These are phyloP conservation scores for Myrmophylax atrothorax DNA, from an alignment of 2,113 vertebrate species.

Conservation along the genomic window DNA sequence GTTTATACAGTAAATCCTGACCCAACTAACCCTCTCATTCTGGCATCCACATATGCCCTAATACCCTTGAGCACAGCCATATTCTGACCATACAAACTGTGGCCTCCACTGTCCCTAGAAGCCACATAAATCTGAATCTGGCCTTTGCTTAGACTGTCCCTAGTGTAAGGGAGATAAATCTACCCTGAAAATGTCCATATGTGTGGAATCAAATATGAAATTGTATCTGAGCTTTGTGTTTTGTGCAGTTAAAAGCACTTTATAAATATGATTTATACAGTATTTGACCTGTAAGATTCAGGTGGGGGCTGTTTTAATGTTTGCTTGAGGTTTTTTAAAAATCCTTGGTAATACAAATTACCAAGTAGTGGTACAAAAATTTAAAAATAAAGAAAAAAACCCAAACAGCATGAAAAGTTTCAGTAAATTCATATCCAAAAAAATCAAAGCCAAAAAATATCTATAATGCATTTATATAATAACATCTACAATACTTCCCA, in stretches of 20 bases:
- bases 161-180: not conserved
- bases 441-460: constrained; percentile 8
- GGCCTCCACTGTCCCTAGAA: not conserved
- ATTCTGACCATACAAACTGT: not conserved
- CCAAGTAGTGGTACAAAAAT: not conserved
- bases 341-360: not conserved
- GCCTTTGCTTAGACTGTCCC: not conserved
- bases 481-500: not conserved
- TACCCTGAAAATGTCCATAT: not conserved
- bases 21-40: not conserved
- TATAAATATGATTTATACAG: not conserved
- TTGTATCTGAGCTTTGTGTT: not conserved
- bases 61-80: not conserved
- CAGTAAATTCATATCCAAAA: not conserved
- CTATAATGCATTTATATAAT: not conserved
- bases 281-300: not conserved
- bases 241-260: not conserved
- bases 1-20: not conserved
- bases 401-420: not conserved
- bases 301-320: not conserved
- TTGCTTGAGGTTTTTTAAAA: not conserved
- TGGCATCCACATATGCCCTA: not conserved
- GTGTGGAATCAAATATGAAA: not conserved
- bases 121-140: not conserved
- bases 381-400: not conserved